A percentile compares a stretch with the other conserved stretches of the same genome.
Evolutionary conservation across 2,888 invertebrate species (phyloP).

Genomic region (Syritta pipiens): DNA sequence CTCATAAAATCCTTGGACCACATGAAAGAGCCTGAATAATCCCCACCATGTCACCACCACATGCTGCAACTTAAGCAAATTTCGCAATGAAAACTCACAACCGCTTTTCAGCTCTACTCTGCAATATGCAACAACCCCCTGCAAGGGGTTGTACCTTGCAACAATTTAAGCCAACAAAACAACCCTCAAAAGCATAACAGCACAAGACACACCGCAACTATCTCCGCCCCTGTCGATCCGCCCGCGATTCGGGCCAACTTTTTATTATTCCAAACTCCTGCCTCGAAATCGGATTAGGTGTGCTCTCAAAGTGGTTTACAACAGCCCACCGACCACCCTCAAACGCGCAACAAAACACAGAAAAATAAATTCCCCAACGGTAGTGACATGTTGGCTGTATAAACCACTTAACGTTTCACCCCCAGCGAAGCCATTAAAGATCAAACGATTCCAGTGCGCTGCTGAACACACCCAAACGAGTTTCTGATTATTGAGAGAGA

Average conservation of each 20-base stretch:
- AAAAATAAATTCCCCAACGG: slow-evolving; percentile 38
- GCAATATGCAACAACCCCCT: no score
- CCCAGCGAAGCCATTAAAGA: slow-evolving; percentile 69
- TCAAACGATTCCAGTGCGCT: slow-evolving; percentile 66
- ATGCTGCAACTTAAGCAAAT: no score
- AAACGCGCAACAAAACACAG: neutral
- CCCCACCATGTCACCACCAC: no score
- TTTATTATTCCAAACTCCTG: slow-evolving; percentile 30
- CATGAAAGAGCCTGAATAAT: no score
- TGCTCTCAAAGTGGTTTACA: slow-evolving; percentile 58
- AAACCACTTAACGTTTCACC: slow-evolving; percentile 69
- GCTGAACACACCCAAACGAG: slow-evolving; percentile 57
- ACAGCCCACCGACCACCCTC: slow-evolving; percentile 11
- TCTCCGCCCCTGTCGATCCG: no score
- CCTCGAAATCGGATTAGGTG: slow-evolving; percentile 60
- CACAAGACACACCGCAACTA: slow-evolving; percentile 11
- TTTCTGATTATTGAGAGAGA: slow-evolving; percentile 65
- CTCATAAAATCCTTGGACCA: no score
- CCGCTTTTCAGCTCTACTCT: no score
- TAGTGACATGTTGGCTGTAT: slow-evolving; percentile 68
- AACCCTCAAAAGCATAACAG: neutral
- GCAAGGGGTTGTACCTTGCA: no score
- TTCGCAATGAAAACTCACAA: no score
- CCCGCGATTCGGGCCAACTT: neutral
- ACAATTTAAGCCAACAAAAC: neutral